phyloP scores from a whole-genome alignment of 1,140 invertebrate species.

The Trialeurodes vaporariorum region DNA sequence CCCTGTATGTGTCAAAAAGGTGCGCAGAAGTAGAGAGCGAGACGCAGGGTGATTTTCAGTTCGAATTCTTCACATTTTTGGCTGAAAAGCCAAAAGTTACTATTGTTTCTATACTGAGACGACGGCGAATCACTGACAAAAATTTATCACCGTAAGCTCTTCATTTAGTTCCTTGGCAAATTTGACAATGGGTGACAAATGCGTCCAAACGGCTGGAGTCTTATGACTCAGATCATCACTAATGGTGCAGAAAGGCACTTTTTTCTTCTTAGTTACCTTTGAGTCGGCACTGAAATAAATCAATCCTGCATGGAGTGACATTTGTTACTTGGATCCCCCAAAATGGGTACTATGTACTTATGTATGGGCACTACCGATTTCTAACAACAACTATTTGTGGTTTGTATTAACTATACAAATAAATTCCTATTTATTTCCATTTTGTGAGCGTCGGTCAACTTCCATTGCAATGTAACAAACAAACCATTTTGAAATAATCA shows the following conservation, averaged over 20 bases:
- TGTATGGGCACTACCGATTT: too few species aligned
- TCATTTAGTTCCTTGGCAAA: not conserved
- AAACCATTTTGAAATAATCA: too few species aligned
- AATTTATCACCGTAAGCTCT: slow-evolving; percentile 13
- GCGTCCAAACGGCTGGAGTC: slow-evolving; percentile 29
- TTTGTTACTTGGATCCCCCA: slow-evolving; percentile 26
- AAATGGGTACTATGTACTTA: slow-evolving; percentile 31
- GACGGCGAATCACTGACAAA: slow-evolving; percentile 12
- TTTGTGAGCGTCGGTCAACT: too few species aligned
- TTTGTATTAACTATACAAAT: too few species aligned
- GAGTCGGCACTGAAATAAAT: slow-evolving; percentile 19
- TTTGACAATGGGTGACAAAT: slow-evolving; percentile 27
- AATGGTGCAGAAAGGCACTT: slow-evolving; percentile 30
- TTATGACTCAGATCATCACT: slow-evolving; percentile 30
- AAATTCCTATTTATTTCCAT: too few species aligned
- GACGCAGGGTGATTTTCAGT: too few species aligned
- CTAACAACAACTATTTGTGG: too few species aligned
- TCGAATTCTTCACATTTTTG: not conserved
- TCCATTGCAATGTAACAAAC: too few species aligned
- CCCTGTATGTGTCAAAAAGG: too few species aligned
- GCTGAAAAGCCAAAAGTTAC: slow-evolving; percentile 13
- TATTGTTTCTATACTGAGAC: slow-evolving; percentile 19
- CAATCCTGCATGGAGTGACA: slow-evolving; percentile 31
- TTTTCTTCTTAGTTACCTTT: slow-evolving; percentile 12
- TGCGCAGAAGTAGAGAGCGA: too few species aligned